These are phyloP conservation scores for Agrilus mali DNA, from an alignment of 2,888 invertebrate genomes.

Conservation along the genomic window DNA sequence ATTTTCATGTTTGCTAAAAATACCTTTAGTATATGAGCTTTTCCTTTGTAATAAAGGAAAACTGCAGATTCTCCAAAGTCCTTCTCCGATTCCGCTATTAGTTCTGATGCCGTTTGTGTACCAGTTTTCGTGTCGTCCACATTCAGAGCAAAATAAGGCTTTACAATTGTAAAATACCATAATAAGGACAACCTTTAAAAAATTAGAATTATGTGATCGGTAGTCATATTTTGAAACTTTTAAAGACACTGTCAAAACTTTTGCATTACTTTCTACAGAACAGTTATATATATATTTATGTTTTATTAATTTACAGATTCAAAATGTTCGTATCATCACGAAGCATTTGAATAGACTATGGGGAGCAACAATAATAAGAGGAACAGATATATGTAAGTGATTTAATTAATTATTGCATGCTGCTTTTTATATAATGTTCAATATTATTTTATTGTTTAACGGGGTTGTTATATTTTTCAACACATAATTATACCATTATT, in stretches of 20 bases:
- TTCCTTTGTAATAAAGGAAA: slow-evolving; percentile 53
- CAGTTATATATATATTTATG: background rate
- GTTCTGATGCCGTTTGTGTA: slow-evolving; percentile 37
- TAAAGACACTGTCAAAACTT: too few species aligned
- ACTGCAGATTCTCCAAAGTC: slow-evolving; percentile 48
- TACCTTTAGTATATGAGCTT: slow-evolving; percentile 49
- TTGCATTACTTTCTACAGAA: background rate
- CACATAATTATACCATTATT: too few species aligned
- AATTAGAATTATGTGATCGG: background rate
- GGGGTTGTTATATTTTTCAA: too few species aligned
- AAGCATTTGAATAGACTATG: too few species aligned
- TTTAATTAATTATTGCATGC: too few species aligned
- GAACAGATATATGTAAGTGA: too few species aligned
- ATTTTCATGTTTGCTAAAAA: slow-evolving; percentile 4
- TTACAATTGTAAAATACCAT: slow-evolving; percentile 58
- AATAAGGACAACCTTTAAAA: slow-evolving; percentile 40
- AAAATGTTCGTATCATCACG: too few species aligned
- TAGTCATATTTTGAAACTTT: too few species aligned
- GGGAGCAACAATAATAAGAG: too few species aligned
- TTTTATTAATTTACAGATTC: background rate
- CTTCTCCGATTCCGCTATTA: slow-evolving; percentile 39
- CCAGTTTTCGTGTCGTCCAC: slow-evolving; percentile 47
- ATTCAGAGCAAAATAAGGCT: slow-evolving; percentile 54
- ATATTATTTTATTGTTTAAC: too few species aligned
- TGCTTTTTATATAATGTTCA: too few species aligned